Evolutionary conservation across 2,888 invertebrate genomes (phyloP), one percentile per base, ranked within the genome.

Genomic region (Parthenolecanium corni): DNA sequence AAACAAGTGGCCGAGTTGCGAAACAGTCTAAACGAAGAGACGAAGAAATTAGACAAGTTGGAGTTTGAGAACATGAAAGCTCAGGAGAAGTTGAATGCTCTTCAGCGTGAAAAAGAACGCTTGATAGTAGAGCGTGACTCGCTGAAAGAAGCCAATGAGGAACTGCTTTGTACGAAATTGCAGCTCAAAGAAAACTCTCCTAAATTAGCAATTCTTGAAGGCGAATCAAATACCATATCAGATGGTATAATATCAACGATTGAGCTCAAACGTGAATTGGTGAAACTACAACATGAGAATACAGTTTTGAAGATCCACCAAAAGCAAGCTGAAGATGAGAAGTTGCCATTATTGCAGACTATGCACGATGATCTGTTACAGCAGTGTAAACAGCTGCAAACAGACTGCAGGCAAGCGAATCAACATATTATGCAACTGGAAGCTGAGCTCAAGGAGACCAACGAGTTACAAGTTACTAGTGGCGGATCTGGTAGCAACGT

Each of bases 271-370:
- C 92, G 93, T 71, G 85, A 85, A 67, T 74, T 95, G 20, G 80
- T 89, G 64, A 79, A 88, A 25, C 74, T 95, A n/a, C 89, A 93
- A 72, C 86, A 87, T 70, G 95, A 96, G 74, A 94, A 94, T 72
- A 87, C 89, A 70, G 80, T 88, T 70, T 73, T 94, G 66, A 76
- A 77, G 62, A 68, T 75, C 18, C 75, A 75, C 65, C 75, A 75
- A 54, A 73, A 74, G 24, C 76, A 76, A 36, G 69, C 71, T 4
- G 76, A 73, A 20, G 76, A 76, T 52, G 76, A 77, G 40, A 74
- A 76, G 67, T 68, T 76, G 18, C 74, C 77, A 40, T 72, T 76
- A 1, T 72, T 80, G 51, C 77, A 86, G 79, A 84, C 85, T 61
- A 76, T 89, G 66, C 73, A 93, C 66, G 92, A 93, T 70, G 90